These are phyloP conservation scores for Cremastinae sp. DNA, from an alignment of 2,888 invertebrate species.

Conservation along the genomic window DNA sequence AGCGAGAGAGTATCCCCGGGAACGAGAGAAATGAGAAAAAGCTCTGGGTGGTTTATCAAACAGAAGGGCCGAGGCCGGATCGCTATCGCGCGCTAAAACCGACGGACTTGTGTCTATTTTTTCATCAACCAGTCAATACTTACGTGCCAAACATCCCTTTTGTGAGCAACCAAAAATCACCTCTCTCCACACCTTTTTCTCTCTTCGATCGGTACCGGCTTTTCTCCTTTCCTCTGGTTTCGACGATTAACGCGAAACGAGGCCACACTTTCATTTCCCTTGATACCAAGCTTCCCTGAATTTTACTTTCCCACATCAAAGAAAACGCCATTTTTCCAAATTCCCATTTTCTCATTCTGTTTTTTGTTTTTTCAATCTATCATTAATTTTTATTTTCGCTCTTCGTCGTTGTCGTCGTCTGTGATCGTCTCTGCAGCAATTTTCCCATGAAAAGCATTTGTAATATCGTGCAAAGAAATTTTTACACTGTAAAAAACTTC, in stretches of 20 bases:
- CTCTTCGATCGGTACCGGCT: background rate
- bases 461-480: too few relatives aligned
- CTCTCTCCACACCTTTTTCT: conserved; percentile 71
- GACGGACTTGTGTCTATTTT: background rate
- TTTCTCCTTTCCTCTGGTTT: conserved; percentile 18
- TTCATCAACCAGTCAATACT: background rate
- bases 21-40: conserved; percentile 46
- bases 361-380: too few relatives aligned
- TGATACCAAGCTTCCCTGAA: conserved; percentile 34
- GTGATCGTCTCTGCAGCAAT: too few relatives aligned
- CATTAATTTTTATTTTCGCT: too few relatives aligned
- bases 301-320: conserved; percentile 47
- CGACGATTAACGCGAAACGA: conserved; percentile 23
- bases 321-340: too few relatives aligned
- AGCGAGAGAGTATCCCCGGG: too few relatives aligned
- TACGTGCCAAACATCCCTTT: conserved; percentile 4
- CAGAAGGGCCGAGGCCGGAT: background rate
- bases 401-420: too few relatives aligned
- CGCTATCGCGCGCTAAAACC: background rate
- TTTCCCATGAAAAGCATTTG: too few relatives aligned
- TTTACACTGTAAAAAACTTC: too few relatives aligned
- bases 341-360: too few relatives aligned
- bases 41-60: background rate
- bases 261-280: conserved; percentile 38
- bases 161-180: conserved; percentile 72